These are phyloP conservation scores for Probaryconus sp. DNA, from an alignment of 1,140 invertebrate genomes.

Conservation along the genomic window DNA sequence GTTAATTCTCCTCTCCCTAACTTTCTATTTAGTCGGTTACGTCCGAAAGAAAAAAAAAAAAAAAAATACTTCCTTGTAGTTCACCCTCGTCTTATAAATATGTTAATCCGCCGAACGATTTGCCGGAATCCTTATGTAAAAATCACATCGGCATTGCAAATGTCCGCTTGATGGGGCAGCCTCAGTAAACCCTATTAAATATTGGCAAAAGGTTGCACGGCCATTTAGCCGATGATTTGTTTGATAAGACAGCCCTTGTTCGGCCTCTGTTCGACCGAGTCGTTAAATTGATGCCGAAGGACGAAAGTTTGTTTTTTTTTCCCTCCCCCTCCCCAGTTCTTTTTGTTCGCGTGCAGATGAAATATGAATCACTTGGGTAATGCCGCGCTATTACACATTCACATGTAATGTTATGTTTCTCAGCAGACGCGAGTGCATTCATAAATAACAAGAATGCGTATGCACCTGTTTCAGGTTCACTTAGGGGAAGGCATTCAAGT, in stretches of 20 bases:
- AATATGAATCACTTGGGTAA: constrained; percentile 14
- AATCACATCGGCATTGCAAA: too few species aligned
- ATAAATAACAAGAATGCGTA: constrained; percentile 25
- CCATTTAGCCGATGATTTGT: constrained; percentile 38
- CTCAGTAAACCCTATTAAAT: too few species aligned
- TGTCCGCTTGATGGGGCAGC: too few species aligned
- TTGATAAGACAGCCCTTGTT: constrained; percentile 28
- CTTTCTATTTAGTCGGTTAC: too few species aligned
- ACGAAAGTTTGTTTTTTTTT: constrained; percentile 7
- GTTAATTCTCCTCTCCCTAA: too few species aligned
- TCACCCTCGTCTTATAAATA: constrained; percentile 17
- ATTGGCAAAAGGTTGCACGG: constrained; percentile 22
- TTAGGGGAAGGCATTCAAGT: constrained; percentile 85
- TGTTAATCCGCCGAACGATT: constrained; percentile 23
- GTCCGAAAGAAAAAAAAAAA: too few species aligned
- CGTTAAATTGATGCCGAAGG: not conserved
- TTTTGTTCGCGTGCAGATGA: constrained; percentile 5
- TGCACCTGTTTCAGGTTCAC: constrained; percentile 79
- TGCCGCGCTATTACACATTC: not conserved
- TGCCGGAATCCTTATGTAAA: constrained; percentile 8
- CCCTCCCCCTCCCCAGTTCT: too few species aligned
- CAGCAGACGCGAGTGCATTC: constrained; percentile 19
- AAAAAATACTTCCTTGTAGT: too few species aligned
- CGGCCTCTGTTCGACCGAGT: not conserved
- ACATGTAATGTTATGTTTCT: too few species aligned